Evolutionary conservation across 2,888 invertebrate species (phyloP), one percentile per base, ranked within the genome.

Genomic region (Hartigia nigra): DNA sequence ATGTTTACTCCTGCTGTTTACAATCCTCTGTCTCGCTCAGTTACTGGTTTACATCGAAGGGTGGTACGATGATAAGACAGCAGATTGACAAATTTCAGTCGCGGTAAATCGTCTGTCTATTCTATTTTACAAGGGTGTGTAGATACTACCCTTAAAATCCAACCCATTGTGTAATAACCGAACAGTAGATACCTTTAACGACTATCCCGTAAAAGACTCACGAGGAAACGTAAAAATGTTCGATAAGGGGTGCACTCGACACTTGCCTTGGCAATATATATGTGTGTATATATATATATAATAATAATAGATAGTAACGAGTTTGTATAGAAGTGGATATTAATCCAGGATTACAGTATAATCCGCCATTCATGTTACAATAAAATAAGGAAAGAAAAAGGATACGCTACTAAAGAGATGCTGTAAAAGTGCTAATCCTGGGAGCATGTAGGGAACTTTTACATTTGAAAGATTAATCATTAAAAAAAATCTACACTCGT

Each of bases 1-100:
- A 91, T 91, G 91, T 91, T 91, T 91, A 87, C 91, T 86, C 85
- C 85, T 83, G 87, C 87, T 91, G 91, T 91, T 90, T 91, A 91
- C 91, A 88, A 86, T 85, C 82, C 83, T 82, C 82, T 80, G 80
- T 79, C 80, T 77, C 69, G 14, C 75, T 72, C 35, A 31, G 74
- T 79, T 55, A 36, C 75, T n/a, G 78, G 74, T 70, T 2, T 74
- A 75, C 31, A 39, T 23, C 70, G 74, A 32, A 75, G 76, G 31
- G 74, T 77, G 77, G 79, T 76, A 77, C 70, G 81, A 81, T 82
- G 81, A 77, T 79, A 80, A 79, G 81, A 80, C 34, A 77, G 78
- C 78, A 74, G 78, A 76, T 80, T 77, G 75, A 74, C 76, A 76
- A 79, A 79, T 79, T 79, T 36, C 74, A 72, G 72, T 76, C 76